These are phyloP conservation scores for Vireo altiloquus DNA, from an alignment of 2,113 vertebrate genomes.

Conservation along the genomic window DNA sequence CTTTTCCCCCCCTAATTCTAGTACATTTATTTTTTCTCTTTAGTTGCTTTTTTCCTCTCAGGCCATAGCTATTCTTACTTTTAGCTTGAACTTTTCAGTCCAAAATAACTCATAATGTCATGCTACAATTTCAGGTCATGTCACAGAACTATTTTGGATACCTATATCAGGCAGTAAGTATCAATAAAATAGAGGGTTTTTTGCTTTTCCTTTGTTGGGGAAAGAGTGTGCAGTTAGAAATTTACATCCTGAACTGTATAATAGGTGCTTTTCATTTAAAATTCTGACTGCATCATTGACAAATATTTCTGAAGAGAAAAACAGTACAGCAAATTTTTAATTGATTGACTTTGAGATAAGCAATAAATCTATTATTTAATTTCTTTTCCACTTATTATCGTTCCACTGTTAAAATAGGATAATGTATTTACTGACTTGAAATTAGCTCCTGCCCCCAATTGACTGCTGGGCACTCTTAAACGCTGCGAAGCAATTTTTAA, in stretches of 20 bases:
- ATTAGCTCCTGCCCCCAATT: background rate
- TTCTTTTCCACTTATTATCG: background rate
- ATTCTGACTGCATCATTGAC: background rate
- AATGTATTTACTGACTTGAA: background rate
- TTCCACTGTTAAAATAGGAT: background rate
- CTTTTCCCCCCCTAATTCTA: background rate
- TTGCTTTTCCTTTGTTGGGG: background rate
- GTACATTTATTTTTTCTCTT: background rate
- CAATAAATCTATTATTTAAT: background rate
- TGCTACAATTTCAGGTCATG: background rate
- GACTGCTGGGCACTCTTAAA: background rate
- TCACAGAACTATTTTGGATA: background rate
- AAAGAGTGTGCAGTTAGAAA: background rate
- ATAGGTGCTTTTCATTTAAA: background rate
- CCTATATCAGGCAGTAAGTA: background rate
- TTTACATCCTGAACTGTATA: accelerated
- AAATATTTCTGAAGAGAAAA: background rate
- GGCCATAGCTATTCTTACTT: background rate
- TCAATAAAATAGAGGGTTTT: background rate
- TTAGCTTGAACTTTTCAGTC: background rate
- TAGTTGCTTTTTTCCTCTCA: background rate
- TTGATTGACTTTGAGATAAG: background rate
- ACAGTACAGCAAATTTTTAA: accelerated
- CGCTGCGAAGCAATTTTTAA: background rate
- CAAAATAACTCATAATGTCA: background rate